A percentile compares a stretch with the other conserved stretches of the same genome.
Conservation (phyloP, 2,113 vertebrate species). For the Sterna hirundo region DNA sequence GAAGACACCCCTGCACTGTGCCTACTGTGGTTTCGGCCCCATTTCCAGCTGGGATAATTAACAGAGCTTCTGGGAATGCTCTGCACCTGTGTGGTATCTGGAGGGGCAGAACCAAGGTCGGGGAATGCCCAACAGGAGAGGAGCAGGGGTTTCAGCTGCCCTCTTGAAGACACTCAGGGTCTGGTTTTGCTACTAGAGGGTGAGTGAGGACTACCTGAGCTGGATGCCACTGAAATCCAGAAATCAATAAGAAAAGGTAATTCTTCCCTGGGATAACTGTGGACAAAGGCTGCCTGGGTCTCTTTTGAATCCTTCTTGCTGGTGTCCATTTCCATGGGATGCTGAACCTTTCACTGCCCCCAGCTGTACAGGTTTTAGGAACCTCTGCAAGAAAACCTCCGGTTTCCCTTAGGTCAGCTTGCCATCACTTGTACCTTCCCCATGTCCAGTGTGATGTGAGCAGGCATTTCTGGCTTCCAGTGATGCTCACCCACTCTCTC, state of each 20-base stretch:
- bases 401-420: neutral
- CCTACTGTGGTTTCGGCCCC: neutral
- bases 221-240: neutral
- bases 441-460: neutral
- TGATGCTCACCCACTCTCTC: neutral
- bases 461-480: neutral
- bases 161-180: neutral
- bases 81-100: accelerated
- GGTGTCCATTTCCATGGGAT: neutral
- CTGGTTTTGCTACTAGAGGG: neutral
- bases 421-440: neutral
- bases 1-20: neutral
- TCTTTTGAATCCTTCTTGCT: neutral
- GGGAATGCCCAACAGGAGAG: neutral
- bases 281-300: neutral
- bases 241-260: neutral
- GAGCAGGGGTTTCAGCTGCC: neutral
- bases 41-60: neutral
- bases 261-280: neutral
- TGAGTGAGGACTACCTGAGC: neutral
- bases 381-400: neutral
- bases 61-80: neutral
- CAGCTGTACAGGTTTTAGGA: neutral
- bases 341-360: neutral
- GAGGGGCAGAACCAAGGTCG: neutral